phyloP scores from a whole-genome alignment of 1,140 invertebrate genomes.

The Pogonus chalceus region DNA sequence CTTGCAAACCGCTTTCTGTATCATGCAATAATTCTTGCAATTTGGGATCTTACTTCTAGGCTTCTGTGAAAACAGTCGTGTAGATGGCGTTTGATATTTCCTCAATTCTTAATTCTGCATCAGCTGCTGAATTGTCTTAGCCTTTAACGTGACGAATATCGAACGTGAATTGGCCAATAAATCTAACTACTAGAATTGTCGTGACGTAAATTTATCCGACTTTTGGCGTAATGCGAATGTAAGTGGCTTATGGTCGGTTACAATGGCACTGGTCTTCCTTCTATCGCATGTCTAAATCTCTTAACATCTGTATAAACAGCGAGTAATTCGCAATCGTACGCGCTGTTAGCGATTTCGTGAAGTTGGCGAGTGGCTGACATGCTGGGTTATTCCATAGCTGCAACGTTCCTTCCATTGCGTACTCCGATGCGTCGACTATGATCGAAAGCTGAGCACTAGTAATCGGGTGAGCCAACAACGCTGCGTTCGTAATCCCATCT shows the following conservation, averaged over 20 bases:
- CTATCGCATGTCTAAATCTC: background rate
- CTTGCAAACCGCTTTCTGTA: background rate
- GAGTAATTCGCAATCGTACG: background rate
- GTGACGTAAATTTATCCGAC: slow-evolving; percentile 15
- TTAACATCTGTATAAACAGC: background rate
- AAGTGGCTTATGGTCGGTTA: background rate
- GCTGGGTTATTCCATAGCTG: slow-evolving; percentile 21
- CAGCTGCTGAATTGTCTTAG: slow-evolving; percentile 24
- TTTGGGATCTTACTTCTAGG: background rate
- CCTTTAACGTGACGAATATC: slow-evolving; percentile 30
- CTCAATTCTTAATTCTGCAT: slow-evolving; percentile 26
- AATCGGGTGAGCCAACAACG: slow-evolving; percentile 21
- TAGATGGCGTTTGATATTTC: background rate
- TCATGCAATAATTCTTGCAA: background rate
- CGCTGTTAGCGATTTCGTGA: slow-evolving; percentile 23
- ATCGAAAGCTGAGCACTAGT: slow-evolving; percentile 15
- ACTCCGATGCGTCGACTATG: slow-evolving; percentile 23
- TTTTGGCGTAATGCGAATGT: slow-evolving; percentile 15
- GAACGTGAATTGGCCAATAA: slow-evolving; percentile 31
- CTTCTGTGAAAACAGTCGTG: background rate
- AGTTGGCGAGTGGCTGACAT: slow-evolving; percentile 22
- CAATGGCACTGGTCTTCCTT: background rate
- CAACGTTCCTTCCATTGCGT: slow-evolving; percentile 21
- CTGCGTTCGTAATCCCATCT: slow-evolving; percentile 17
- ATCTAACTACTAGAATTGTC: slow-evolving; percentile 28